phyloP scores from a whole-genome alignment of 2,113 vertebrate genomes.

The Mirounga angustirostris region DNA sequence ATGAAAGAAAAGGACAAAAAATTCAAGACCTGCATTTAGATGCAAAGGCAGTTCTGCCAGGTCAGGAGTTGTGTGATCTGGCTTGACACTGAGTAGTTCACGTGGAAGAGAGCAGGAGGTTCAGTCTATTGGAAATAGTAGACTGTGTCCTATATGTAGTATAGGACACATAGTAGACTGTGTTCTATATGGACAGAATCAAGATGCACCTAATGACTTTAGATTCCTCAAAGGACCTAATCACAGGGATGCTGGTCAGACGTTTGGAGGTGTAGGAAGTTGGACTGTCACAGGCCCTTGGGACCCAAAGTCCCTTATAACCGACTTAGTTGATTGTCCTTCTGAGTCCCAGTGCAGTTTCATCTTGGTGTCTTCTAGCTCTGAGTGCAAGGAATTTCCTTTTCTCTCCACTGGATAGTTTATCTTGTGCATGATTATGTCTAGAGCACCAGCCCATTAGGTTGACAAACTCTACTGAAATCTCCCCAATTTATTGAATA shows the following conservation, averaged over 20 bases:
- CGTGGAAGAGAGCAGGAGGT: neutral
- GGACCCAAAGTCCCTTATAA: neutral
- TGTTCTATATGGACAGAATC: neutral
- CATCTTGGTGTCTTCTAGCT: neutral
- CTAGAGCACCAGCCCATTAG: neutral
- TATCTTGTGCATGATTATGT: neutral
- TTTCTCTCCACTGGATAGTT: neutral
- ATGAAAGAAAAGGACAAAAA: neutral
- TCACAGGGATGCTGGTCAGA: neutral
- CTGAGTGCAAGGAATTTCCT: constrained; percentile 16
- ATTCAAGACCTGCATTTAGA: neutral
- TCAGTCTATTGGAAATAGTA: neutral
- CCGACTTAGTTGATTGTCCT: neutral
- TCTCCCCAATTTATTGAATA: neutral
- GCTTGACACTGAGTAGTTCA: neutral
- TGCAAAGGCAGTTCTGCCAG: neutral
- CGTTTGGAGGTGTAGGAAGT: neutral
- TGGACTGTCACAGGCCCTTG: neutral
- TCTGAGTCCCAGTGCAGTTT: neutral
- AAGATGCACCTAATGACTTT: neutral
- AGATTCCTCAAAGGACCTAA: neutral
- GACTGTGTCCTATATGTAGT: too few relatives aligned
- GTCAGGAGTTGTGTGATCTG: accelerated
- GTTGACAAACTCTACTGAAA: neutral
- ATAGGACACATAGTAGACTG: too few relatives aligned